Base-by-base conservation (phyloP, 2,888 invertebrate species). In the Yponomeuta cagnagella region DNA sequence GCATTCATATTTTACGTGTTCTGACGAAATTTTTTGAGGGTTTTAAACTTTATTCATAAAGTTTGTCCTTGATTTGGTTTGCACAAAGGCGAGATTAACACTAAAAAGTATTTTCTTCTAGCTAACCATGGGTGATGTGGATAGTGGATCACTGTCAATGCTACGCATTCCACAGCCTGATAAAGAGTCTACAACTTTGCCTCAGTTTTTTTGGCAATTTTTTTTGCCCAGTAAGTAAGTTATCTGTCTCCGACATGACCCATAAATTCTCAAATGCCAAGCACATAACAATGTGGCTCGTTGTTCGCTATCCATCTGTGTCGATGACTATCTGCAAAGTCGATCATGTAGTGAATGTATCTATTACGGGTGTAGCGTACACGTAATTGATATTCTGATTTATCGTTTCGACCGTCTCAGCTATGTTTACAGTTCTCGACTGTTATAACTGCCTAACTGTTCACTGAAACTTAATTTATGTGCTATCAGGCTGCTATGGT, bases 341-440 rank as follows among this genome's bases (percentile, higher is more conserved):
- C 52, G 52, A 58, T 58, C 52, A 58, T 15, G 12, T 58, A 43
- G 43, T 58, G 52, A 67, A 67, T 67, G 30, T 64, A 64, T 64
- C 64, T 64, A 30, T 65, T 65, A 65, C 65, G 10, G 12, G 65
- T 33, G 65, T 30, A 65, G 30, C 33, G 33, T 65, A 33, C 33
- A 10, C 65, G 64, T 64, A 30, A 64, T 64, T 64, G 64, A 64
- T 64, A 64, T 64, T 64, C 15, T 64, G 64, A 64, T 64, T 64
- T 64, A 64, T 64, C 79, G 77, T 80, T 84, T 81, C 78, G 79
- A 78, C 80, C 85, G 89, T 12, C 52, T 58, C 52, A 58, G 15
- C 12, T 15, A 15, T 5, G 52, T 12, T 15, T 58, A 58, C 52
- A 12, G 52, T 58, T 58, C 52, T 58, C 52, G 52, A 58, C 52